Evolutionary conservation across 2,113 vertebrate genomes (phyloP), one percentile per base, ranked within the genome.

Genomic region (Xyliphius kryptos): DNA sequence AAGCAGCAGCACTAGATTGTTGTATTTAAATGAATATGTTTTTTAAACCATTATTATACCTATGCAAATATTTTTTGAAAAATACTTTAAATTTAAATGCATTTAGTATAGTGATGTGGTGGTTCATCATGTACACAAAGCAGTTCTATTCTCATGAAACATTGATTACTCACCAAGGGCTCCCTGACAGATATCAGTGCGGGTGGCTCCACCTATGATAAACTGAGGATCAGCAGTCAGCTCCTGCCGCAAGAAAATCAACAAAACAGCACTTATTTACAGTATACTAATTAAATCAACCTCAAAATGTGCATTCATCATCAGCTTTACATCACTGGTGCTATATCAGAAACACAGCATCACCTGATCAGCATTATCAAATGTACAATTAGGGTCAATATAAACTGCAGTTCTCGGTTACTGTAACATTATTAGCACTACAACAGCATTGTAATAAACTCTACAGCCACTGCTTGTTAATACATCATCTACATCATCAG

Each of bases 151-250:
- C 14, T 3, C 3, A 16, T 9, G 19, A 13, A 11, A 57, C 8
- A 20, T 4, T 2, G 12, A 37, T 48, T 19, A 84, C 88, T 83
- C 74, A 89, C 88, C 88, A 20, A 89, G 73, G 38, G 87, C 87
- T 1, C 88, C 88, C 61, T 89, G 88, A 74, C 88, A 89, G 74
- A 89, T 87, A 50, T 89, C 88, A 0, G 88, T 89, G 41, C 86
- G 77, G n/a, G 86, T 88, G 26, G 88, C 88, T 41, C 88, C 88
- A 0, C 83, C 88, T 58, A 89, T 75, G 0, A 89, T 85, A 56
- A 89, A 89, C 71, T 88, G 82, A n/a, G 88, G 88, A 53, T 83
- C 80, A 21, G 53, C 67, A 21, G 80, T 76, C 60, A 89, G 75
- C 56, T 89, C 87, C 88, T 89, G 56, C 5, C 5, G 32, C 19